Percentiles rank a stretch among this genome's conserved stretches.
phyloP scores from a whole-genome alignment of 2,113 vertebrate genomes.

The Sprattus sprattus region DNA sequence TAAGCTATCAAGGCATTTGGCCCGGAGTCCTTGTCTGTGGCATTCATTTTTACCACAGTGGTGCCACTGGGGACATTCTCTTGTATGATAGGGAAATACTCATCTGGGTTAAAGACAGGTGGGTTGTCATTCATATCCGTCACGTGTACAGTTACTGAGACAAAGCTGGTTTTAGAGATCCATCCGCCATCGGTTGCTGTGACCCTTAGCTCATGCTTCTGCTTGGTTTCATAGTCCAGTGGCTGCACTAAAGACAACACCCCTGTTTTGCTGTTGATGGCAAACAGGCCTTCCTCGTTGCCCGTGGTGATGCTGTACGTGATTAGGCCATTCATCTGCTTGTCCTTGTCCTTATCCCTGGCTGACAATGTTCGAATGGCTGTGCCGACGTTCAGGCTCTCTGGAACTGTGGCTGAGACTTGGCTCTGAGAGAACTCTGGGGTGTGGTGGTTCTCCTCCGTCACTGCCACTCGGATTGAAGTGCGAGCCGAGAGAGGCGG shows the following conservation, averaged over 20 bases:
- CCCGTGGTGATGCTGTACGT: slow-evolving; percentile 85
- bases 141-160: slow-evolving; percentile 81
- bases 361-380: slow-evolving; percentile 84
- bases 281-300: slow-evolving; percentile 82
- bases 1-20: slow-evolving; percentile 88
- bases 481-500: slow-evolving; percentile 82
- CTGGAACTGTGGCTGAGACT: slow-evolving; percentile 80
- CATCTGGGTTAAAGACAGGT: slow-evolving; percentile 81
- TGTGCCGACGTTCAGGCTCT: slow-evolving; percentile 82
- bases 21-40: slow-evolving; percentile 85
- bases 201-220: slow-evolving; percentile 83
- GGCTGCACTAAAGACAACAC: slow-evolving; percentile 76
- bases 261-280: slow-evolving; percentile 84
- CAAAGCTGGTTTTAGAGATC: slow-evolving; percentile 87
- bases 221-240: slow-evolving; percentile 86
- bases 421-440: slow-evolving; percentile 94
- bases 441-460: slow-evolving; percentile 93
- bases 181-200: slow-evolving; percentile 90
- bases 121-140: slow-evolving; percentile 94
- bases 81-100: slow-evolving; percentile 86
- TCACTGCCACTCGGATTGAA: slow-evolving; percentile 81
- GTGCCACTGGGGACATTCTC: slow-evolving; percentile 97
- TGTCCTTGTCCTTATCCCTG: slow-evolving; percentile 85
- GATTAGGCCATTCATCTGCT: slow-evolving; percentile 84
- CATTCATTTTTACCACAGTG: slow-evolving; percentile 86